Evolutionary conservation across 2,797 vertebrate species (phyloP).

Genomic region (Gymnodraco acuticeps): DNA sequence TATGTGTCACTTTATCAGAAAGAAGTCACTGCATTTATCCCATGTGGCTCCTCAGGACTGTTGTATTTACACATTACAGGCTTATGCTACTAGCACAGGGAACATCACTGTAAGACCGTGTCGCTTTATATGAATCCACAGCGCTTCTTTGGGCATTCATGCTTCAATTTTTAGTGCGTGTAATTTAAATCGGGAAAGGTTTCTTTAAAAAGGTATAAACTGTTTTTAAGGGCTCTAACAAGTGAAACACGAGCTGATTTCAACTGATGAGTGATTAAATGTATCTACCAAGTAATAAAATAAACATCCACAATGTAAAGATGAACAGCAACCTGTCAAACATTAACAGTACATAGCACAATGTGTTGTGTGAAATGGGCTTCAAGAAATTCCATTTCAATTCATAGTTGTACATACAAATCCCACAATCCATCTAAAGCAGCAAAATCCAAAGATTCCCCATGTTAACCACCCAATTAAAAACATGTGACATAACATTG

Average conservation of each 20-base stretch:
- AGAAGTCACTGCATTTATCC: constrained; percentile 29
- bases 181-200: constrained; percentile 20
- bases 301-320: constrained; percentile 18
- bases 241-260: constrained; percentile 44
- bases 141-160: constrained; percentile 7
- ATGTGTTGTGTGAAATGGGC: constrained; percentile 22
- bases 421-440: constrained; percentile 47
- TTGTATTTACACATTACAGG: constrained; percentile 48
- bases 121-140: constrained; percentile 24
- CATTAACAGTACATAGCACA: constrained; percentile 9
- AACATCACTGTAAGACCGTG: constrained; percentile 25
- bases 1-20: constrained; percentile 47
- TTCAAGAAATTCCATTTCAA: constrained; percentile 29
- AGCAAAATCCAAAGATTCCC: constrained; percentile 74
- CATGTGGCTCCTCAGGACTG: constrained; percentile 37
- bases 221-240: constrained; percentile 54
- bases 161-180: background rate
- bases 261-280: background rate
- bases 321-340: constrained; percentile 7
- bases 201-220: constrained; percentile 12
- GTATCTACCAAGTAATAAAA: constrained; percentile 19
- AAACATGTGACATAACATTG: background rate
- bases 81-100: constrained; percentile 53
- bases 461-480: constrained; percentile 40
- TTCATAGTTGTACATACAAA: constrained; percentile 49